A percentile compares a stretch with the other conserved stretches of the same genome.
phyloP scores from a whole-genome alignment of 2,797 vertebrate genomes.

The Mormyrus proboscirostris region DNA sequence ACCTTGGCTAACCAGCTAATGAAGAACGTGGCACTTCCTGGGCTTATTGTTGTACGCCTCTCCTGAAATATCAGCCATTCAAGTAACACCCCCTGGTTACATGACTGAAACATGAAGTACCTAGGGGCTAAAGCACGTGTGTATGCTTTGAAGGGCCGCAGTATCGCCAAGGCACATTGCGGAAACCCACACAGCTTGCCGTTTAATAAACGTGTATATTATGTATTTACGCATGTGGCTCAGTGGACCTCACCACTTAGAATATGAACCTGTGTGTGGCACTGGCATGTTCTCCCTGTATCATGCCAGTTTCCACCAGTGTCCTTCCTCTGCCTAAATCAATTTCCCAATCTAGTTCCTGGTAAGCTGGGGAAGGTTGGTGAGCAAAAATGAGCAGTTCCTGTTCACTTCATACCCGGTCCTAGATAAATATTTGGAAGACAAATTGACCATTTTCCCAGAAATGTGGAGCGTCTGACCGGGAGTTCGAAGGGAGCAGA shows the following conservation, averaged over 20 bases:
- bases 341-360: neutral
- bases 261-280: neutral
- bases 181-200: neutral
- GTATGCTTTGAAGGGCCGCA: too few species aligned
- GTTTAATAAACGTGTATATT: neutral
- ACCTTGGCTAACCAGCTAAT: neutral
- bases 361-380: neutral
- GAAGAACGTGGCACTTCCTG: neutral
- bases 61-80: neutral
- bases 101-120: neutral
- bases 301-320: neutral
- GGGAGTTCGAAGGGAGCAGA: neutral
- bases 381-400: neutral
- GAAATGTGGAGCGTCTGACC: neutral
- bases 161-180: neutral
- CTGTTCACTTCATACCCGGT: neutral
- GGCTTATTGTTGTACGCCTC: neutral
- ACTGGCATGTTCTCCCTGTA: neutral
- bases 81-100: neutral
- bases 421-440: neutral
- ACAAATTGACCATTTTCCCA: neutral
- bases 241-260: neutral
- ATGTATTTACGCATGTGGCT: neutral
- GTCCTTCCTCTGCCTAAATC: neutral
- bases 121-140: neutral